Evolutionary conservation across 2,797 vertebrate species (phyloP).

Genomic region (Gadopsis bispinosus): DNA sequence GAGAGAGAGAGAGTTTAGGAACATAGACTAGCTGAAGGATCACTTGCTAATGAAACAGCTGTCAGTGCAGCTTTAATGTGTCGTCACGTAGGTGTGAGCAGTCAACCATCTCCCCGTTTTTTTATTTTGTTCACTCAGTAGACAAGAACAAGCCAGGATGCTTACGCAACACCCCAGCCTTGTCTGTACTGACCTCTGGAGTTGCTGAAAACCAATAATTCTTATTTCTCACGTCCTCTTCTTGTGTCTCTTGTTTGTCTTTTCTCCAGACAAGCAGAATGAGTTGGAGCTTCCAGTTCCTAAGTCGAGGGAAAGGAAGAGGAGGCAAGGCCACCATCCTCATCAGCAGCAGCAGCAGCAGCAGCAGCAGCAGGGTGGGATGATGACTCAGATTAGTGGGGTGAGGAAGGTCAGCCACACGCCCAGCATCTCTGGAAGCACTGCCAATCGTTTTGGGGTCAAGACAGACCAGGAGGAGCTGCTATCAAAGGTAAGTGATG

Average conservation of each 20-base stretch:
- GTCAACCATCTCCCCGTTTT: slow-evolving; percentile 25
- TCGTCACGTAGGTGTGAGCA: slow-evolving; percentile 47
- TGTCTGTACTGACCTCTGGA: background rate
- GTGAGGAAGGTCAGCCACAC: slow-evolving; percentile 95
- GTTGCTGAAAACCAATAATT: slow-evolving; percentile 5
- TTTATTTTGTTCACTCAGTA: slow-evolving; percentile 20
- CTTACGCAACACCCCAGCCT: background rate
- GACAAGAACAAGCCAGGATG: background rate
- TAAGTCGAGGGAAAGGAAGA: slow-evolving; percentile 95
- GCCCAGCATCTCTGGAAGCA: slow-evolving; percentile 89
- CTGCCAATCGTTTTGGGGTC: slow-evolving; percentile 93
- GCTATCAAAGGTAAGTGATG: slow-evolving; percentile 89
- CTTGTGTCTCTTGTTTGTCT: slow-evolving; percentile 16
- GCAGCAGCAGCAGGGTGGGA: slow-evolving; percentile 81
- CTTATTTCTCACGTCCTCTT: background rate
- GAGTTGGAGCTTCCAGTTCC: slow-evolving; percentile 96
- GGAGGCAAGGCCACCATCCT: slow-evolving; percentile 88
- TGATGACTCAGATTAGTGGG: slow-evolving; percentile 97
- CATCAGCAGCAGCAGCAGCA: slow-evolving; percentile 68
- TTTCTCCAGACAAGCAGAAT: slow-evolving; percentile 93
- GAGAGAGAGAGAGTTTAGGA: slow-evolving; percentile 8
- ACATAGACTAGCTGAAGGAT: slow-evolving; percentile 25
- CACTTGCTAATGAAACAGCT: slow-evolving; percentile 50
- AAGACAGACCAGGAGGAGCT: slow-evolving; percentile 96
- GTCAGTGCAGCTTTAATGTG: slow-evolving; percentile 25